phyloP scores from a whole-genome alignment of 1,140 invertebrate species.

The Pteromalus puparum region DNA sequence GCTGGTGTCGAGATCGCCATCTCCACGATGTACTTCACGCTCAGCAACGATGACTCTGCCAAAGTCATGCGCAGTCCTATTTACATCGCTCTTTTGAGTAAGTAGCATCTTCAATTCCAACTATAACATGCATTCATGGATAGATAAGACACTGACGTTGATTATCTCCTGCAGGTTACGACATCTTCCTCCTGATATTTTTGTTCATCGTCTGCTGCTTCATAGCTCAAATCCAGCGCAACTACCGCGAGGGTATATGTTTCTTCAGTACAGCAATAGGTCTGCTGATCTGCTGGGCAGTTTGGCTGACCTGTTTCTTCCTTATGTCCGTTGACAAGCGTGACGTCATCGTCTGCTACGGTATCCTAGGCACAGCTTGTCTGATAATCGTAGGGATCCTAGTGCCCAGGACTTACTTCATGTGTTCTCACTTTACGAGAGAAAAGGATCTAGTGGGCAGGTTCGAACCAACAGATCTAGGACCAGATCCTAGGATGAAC shows the following conservation, averaged over 20 bases:
- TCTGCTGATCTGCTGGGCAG: slow-evolving; percentile 73
- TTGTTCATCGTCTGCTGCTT: slow-evolving; percentile 75
- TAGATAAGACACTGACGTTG: not conserved
- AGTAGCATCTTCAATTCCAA: slow-evolving; percentile 23
- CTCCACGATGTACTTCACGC: slow-evolving; percentile 69
- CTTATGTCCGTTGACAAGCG: slow-evolving; percentile 69
- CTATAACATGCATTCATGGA: not conserved
- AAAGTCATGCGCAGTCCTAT: slow-evolving; percentile 59
- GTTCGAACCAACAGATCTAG: slow-evolving; percentile 60
- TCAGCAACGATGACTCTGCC: slow-evolving; percentile 62
- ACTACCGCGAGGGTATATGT: slow-evolving; percentile 79
- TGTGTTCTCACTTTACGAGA: slow-evolving; percentile 70
- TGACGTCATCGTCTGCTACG: slow-evolving; percentile 74
- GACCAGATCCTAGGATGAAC: slow-evolving; percentile 63
- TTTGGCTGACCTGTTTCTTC: slow-evolving; percentile 76
- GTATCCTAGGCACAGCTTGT: slow-evolving; percentile 73
- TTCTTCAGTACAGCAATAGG: slow-evolving; percentile 75
- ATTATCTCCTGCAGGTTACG: slow-evolving; percentile 67
- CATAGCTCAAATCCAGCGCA: slow-evolving; percentile 76
- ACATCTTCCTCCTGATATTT: slow-evolving; percentile 76
- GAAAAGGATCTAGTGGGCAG: slow-evolving; percentile 63
- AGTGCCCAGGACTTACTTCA: slow-evolving; percentile 78
- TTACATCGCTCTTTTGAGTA: slow-evolving; percentile 68
- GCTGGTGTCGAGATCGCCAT: slow-evolving; percentile 75
- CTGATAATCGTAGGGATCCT: slow-evolving; percentile 76